Conservation (phyloP, 2,888 invertebrate species). For the Caradrina clavipalpis region DNA sequence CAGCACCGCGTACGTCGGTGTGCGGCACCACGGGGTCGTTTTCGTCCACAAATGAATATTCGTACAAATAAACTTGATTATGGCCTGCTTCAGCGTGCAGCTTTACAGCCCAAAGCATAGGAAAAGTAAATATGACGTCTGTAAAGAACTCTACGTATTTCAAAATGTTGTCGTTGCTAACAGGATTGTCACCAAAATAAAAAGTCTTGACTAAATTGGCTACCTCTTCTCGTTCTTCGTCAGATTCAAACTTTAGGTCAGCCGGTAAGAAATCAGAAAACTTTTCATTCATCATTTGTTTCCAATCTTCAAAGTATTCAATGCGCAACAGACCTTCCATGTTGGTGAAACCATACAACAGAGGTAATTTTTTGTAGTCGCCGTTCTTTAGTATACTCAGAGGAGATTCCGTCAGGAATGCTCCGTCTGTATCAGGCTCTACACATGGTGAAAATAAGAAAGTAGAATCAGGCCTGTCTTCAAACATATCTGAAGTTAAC, state of each 20-base stretch:
- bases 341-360: slow-evolving; percentile 67
- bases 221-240: slow-evolving; percentile 68
- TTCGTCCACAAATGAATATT: slow-evolving; percentile 73
- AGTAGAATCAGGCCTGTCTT: slow-evolving; percentile 54
- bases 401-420: slow-evolving; percentile 72
- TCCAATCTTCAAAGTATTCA: slow-evolving; percentile 66
- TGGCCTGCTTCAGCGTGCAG: slow-evolving; percentile 71
- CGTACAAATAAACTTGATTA: slow-evolving; percentile 75
- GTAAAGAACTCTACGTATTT: slow-evolving; percentile 73
- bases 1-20: slow-evolving; percentile 67
- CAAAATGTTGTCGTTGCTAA: slow-evolving; percentile 67
- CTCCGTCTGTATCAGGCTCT: slow-evolving; percentile 55
- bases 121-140: slow-evolving; percentile 76
- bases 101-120: slow-evolving; percentile 67
- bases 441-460: slow-evolving; percentile 65
- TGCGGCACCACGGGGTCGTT: slow-evolving; percentile 60
- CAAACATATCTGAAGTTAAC: slow-evolving; percentile 60
- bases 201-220: slow-evolving; percentile 68
- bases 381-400: slow-evolving; percentile 66
- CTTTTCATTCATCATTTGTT: slow-evolving; percentile 70
- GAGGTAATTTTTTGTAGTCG: slow-evolving; percentile 66
- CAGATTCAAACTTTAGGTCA: slow-evolving; percentile 71
- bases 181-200: slow-evolving; percentile 71
- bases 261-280: slow-evolving; percentile 65
- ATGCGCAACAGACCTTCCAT: slow-evolving; percentile 72